phyloP scores from a whole-genome alignment of 2,113 vertebrate species.

The Scytalopus superciliaris region DNA sequence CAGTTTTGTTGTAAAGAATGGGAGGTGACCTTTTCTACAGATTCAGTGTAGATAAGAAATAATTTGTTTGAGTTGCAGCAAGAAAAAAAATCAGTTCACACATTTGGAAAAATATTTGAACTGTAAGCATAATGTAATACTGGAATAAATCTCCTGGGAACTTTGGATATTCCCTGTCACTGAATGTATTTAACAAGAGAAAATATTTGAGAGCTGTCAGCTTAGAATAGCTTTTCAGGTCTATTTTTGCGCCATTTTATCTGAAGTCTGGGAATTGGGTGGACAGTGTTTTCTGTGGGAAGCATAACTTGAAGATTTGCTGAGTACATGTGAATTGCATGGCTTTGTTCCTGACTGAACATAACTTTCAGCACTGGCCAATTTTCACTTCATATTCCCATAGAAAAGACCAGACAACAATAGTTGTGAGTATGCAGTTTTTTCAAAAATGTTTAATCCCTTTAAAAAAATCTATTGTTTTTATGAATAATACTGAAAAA shows the following conservation, averaged over 20 bases:
- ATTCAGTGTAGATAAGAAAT: neutral
- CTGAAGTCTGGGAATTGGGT: neutral
- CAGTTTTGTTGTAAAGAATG: neutral
- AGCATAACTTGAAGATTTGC: neutral
- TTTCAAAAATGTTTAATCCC: neutral
- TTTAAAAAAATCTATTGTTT: neutral
- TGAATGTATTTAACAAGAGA: neutral
- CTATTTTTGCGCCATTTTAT: neutral
- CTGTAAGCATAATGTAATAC: neutral
- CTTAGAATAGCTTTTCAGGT: neutral
- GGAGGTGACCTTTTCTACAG: neutral
- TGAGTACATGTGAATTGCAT: neutral
- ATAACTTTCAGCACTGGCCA: neutral
- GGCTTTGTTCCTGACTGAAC: neutral
- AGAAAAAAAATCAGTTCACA: neutral
- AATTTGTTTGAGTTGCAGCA: neutral
- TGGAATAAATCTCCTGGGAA: neutral
- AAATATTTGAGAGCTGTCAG: neutral
- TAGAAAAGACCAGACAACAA: neutral
- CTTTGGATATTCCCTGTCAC: neutral
- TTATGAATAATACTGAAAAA: neutral
- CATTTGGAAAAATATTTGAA: neutral
- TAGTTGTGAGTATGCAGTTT: neutral
- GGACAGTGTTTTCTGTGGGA: neutral
- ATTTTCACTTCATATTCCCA: neutral